Evolutionary conservation across 2,888 invertebrate species (phyloP), one percentile per base, ranked within the genome.

Genomic region (Leptinotarsa peninsularis): DNA sequence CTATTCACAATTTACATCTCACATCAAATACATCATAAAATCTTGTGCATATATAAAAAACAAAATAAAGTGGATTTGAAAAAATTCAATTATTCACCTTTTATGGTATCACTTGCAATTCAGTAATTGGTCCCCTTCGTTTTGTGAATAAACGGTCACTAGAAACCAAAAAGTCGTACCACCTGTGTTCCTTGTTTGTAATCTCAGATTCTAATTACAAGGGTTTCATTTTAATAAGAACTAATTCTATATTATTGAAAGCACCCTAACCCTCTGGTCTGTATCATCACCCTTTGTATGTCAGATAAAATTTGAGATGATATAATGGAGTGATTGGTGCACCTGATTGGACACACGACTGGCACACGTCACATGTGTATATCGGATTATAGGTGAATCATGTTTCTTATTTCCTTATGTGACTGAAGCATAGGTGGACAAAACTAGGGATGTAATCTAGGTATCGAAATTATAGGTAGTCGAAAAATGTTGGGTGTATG

Each of bases 291-390:
- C 75, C 75, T 66, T 67, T 15, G 27, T 74, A 69, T 75, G 75
- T 67, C 68, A 73, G 76, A 81, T 79, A 80, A 78, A 79, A 76
- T 71, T 72, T 67, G 76, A 76, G 78, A 79, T 78, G 77, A 80
- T 76, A 78, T 73, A 74, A 71, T 73, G 68, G 66, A 71, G 67
- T 56, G 72, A 74, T 67, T 74, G 63, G 50, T 74, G 76, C 75
- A 81, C 81, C 81, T 83, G 83, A 82, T 81, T 80, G 80, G 82
- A 78, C 85, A 82, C 82, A 81, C 80, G 83, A 80, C 79, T 77
- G 82, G 80, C 82, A 79, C 83, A 81, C 81, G 83, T 83, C 84
- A 84, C 84, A 83, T 84, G 84, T 81, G 72, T 78, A 77, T 80
- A 79, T 82, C 82, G 77, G 84, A 84, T 84, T 83, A 84, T 83